Percentiles rank a stretch among this genome's conserved stretches.
These are phyloP conservation scores for Pemphredon lugubris DNA, from an alignment of 2,888 invertebrate genomes.

Conservation along the genomic window DNA sequence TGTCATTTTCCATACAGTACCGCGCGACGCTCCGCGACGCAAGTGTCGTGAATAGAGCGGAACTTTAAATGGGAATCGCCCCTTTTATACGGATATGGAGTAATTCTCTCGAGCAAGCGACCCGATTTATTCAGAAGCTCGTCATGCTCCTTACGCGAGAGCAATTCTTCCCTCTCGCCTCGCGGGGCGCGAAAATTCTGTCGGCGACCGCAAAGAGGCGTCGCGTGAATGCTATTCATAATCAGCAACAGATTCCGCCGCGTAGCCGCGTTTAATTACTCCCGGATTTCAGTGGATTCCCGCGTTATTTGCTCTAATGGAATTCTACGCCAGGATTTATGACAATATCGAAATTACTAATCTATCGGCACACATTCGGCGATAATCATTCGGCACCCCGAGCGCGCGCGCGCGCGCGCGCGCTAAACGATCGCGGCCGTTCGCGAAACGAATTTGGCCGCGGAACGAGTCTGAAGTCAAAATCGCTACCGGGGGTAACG, in stretches of 20 bases:
- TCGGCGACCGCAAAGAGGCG: slow-evolving; percentile 4
- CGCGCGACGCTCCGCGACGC: slow-evolving; percentile 23
- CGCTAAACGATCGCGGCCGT: no score
- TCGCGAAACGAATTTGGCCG: no score
- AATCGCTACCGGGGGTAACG: no score
- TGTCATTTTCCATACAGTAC: slow-evolving; percentile 46
- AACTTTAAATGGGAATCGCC: slow-evolving; percentile 40
- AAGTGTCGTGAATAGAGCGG: slow-evolving; percentile 43
- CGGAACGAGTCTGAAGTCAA: no score
- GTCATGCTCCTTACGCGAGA: slow-evolving; percentile 49
- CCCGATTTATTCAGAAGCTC: slow-evolving; percentile 56
- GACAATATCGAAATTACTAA: neutral
- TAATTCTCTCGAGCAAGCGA: slow-evolving; percentile 52
- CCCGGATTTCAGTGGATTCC: slow-evolving; percentile 18
- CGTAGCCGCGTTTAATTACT: slow-evolving; percentile 39
- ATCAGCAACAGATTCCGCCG: slow-evolving; percentile 28
- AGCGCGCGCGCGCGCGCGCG: no score
- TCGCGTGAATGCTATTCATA: slow-evolving; percentile 42
- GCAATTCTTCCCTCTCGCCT: slow-evolving; percentile 36
- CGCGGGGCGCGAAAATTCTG: slow-evolving; percentile 32
- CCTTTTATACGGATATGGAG: slow-evolving; percentile 39
- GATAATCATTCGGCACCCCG: neutral
- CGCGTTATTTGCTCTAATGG: slow-evolving; percentile 24
- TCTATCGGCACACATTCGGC: neutral
- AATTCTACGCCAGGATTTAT: slow-evolving; percentile 24